A percentile compares a stretch with the other conserved stretches of the same genome.
These are phyloP conservation scores for Leptoclinus maculatus DNA, from an alignment of 2,797 vertebrate genomes.

Conservation along the genomic window DNA sequence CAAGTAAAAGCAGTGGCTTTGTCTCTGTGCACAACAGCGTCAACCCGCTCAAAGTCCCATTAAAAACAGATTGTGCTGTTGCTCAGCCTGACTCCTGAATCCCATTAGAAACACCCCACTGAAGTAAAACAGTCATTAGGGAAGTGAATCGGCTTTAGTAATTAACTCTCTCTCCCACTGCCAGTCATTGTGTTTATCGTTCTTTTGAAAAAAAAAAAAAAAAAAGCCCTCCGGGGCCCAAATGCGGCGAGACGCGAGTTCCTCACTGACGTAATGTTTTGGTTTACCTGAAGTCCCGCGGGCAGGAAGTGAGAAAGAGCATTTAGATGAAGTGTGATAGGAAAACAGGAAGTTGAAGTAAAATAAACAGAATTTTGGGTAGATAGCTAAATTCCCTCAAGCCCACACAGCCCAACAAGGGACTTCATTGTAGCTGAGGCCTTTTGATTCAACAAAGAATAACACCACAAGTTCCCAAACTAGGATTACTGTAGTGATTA, in stretches of 20 bases:
- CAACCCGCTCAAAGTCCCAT: conserved; percentile 65
- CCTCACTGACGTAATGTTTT: conserved; percentile 76
- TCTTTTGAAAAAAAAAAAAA: conserved; percentile 25
- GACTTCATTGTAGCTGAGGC: conserved; percentile 54
- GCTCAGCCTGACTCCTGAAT: conserved; percentile 69
- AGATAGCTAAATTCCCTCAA: conserved; percentile 63
- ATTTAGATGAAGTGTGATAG: conserved; percentile 74
- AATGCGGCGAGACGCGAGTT: conserved; percentile 59
- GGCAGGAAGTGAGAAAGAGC: conserved; percentile 78
- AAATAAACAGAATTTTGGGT: conserved; percentile 70
- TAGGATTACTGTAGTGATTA: conserved; percentile 42
- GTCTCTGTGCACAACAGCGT: conserved; percentile 49
- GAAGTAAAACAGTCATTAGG: conserved; percentile 76
- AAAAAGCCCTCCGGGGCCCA: conserved; percentile 56
- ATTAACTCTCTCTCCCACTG: conserved; percentile 74
- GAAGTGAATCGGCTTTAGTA: conserved; percentile 71
- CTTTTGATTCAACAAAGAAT: conserved; percentile 69
- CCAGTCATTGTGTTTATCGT: conserved; percentile 72
- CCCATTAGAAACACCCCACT: conserved; percentile 75
- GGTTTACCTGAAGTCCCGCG: conserved; percentile 76
- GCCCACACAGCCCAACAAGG: conserved; percentile 60
- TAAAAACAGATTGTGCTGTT: conserved; percentile 72
- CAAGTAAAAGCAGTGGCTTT: conserved; percentile 60
- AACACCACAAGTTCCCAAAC: conserved; percentile 54
- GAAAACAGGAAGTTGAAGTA: conserved; percentile 79